Conservation (phyloP, 1,140 invertebrate genomes). For the Phthorimaea operculella region DNA sequence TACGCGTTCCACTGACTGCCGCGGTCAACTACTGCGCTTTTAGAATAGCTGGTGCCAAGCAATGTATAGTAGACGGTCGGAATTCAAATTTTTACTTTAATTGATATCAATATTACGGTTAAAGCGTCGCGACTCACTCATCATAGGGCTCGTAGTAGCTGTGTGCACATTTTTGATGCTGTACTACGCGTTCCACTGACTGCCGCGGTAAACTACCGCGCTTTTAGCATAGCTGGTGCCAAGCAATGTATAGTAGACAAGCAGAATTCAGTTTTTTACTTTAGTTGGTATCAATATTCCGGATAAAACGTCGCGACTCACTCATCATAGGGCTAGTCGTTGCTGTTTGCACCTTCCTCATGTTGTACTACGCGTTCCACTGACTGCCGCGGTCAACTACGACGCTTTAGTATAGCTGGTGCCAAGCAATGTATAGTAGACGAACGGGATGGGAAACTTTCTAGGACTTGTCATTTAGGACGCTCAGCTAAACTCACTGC, state of each 20-base stretch:
- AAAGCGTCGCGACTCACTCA: conserved; percentile 91
- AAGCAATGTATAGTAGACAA: no score
- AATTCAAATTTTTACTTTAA: no score
- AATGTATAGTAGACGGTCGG: no score
- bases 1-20: conserved; percentile 79
- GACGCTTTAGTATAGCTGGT: no score
- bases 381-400: conserved; percentile 31
- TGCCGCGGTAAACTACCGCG: background rate
- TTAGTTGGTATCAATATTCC: background rate
- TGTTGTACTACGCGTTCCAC: conserved; percentile 87
- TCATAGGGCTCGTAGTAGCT: conserved; percentile 85
- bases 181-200: conserved; percentile 82
- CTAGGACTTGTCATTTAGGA: no score
- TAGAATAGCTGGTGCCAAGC: no score
- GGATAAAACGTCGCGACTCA: conserved; percentile 85
- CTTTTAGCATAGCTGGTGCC: no score
- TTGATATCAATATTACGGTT: background rate
- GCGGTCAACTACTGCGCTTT: background rate
- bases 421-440: no score
- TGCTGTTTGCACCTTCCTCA: conserved; percentile 86
- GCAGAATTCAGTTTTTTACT: no score
- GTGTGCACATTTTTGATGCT: conserved; percentile 89
- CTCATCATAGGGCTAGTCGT: conserved; percentile 89
- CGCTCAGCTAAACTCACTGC: no score
- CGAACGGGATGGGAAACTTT: no score